Conservation (phyloP, 1,140 invertebrate species). For the Aleiodes sp. region DNA sequence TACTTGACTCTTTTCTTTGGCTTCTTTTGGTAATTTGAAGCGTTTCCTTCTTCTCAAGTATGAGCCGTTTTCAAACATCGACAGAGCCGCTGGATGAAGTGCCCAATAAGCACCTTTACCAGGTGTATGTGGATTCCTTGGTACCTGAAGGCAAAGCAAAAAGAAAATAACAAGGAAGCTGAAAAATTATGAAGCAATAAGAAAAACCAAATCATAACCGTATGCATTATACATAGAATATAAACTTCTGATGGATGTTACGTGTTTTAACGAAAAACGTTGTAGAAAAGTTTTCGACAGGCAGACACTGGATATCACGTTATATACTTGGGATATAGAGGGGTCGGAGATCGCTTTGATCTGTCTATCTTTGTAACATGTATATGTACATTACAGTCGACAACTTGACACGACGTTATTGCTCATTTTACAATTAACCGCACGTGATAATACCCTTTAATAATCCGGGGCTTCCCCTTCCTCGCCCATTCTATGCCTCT, state of each 20-base stretch:
- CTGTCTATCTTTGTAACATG: constrained; percentile 12
- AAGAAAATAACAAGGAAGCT: not conserved
- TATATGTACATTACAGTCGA: constrained; percentile 3
- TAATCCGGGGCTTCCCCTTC: not conserved
- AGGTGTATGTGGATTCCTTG: constrained; percentile 85
- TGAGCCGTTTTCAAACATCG: constrained; percentile 96
- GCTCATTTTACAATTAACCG: constrained; percentile 26
- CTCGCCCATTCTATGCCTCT: no score
- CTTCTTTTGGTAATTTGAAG: constrained; percentile 75
- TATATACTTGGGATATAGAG: not conserved
- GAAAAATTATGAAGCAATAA: not conserved
- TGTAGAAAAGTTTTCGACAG: constrained; percentile 20
- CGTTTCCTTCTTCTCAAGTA: constrained; percentile 86
- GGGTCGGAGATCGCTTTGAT: not conserved
- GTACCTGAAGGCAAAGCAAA: constrained; percentile 60
- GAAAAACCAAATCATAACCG: not conserved
- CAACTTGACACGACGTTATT: constrained; percentile 17
- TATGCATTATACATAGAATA: not conserved
- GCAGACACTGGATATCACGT: not conserved
- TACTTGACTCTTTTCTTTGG: constrained; percentile 33
- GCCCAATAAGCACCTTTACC: constrained; percentile 94
- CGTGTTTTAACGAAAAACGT: not conserved
- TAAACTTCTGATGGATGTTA: not conserved
- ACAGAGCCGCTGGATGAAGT: constrained; percentile 84
- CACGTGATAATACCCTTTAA: constrained; percentile 10